A percentile compares a stretch with the other conserved stretches of the same genome.
Evolutionary conservation across 2,888 invertebrate genomes (phyloP).

Genomic region (Opisthograptis luteolata): DNA sequence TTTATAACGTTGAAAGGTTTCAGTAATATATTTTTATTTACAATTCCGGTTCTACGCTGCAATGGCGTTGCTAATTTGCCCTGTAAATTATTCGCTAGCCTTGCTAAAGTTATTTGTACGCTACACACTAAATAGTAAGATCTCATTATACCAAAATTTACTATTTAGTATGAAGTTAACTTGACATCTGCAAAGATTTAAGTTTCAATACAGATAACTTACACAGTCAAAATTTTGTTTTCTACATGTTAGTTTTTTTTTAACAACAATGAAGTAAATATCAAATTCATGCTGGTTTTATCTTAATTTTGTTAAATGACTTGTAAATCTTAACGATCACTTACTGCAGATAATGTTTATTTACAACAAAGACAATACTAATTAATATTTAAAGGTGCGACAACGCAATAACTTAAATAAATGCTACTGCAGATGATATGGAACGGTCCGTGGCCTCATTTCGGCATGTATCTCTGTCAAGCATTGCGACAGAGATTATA

Average conservation of each 20-base stretch:
- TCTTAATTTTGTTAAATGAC: neutral
- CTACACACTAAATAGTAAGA: slow-evolving; percentile 22
- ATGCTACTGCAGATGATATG: too few species aligned
- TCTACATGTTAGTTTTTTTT: too few species aligned
- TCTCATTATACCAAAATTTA: slow-evolving; percentile 18
- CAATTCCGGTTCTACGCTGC: slow-evolving; percentile 13
- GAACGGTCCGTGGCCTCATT: too few species aligned
- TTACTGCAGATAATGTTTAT: too few species aligned
- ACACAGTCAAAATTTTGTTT: too few species aligned
- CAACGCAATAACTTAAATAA: too few species aligned
- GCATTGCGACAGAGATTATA: neutral
- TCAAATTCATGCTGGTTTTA: neutral
- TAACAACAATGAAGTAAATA: neutral
- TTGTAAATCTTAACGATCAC: neutral
- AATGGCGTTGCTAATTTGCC: neutral
- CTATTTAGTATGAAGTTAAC: slow-evolving; percentile 11
- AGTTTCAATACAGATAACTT: neutral
- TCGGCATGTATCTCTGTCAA: neutral
- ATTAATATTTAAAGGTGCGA: too few species aligned
- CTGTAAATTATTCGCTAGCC: neutral
- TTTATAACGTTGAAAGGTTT: slow-evolving; percentile 20
- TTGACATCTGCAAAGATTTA: neutral
- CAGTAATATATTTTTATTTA: slow-evolving; percentile 28
- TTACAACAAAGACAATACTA: too few species aligned
- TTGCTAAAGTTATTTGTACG: neutral